Conservation (phyloP, 1,140 invertebrate genomes). For the Akabosia matsudoensis region DNA sequence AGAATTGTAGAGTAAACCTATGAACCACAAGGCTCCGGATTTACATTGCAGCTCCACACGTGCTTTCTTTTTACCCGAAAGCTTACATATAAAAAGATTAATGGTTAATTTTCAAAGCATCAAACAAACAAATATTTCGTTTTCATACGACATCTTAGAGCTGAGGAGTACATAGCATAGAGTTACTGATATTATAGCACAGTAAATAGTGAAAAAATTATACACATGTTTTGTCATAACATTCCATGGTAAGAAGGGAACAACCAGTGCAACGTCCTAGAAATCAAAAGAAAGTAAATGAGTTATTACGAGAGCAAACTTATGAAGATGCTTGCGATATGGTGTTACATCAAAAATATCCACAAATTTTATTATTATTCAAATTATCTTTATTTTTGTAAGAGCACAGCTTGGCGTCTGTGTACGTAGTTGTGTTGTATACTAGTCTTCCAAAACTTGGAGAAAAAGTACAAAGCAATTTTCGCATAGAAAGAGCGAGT, state of each 20-base stretch:
- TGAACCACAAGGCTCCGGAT: too few species aligned
- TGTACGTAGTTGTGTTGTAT: not conserved
- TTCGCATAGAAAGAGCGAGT: not conserved
- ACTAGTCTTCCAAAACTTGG: not conserved
- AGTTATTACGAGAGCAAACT: not conserved
- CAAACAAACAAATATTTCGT: too few species aligned
- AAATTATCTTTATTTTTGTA: too few species aligned
- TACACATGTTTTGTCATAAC: conserved; percentile 48
- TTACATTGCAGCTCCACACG: too few species aligned
- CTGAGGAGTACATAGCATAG: not conserved
- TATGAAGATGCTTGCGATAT: not conserved
- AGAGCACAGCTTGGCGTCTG: not conserved
- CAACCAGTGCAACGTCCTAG: conserved; percentile 53
- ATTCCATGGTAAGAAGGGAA: conserved; percentile 52
- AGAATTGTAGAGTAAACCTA: too few species aligned
- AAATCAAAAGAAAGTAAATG: not conserved
- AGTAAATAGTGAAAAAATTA: too few species aligned
- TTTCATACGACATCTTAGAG: not conserved
- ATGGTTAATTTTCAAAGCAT: too few species aligned
- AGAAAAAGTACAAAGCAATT: not conserved
- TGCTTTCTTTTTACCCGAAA: too few species aligned
- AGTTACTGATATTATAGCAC: not conserved
- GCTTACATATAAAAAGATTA: too few species aligned
- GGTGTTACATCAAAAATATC: too few species aligned
- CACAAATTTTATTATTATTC: too few species aligned